A percentile compares a stretch with the other conserved stretches of the same genome.
Conservation (phyloP, 1,140 invertebrate genomes). For the Drosophila lowei region DNA sequence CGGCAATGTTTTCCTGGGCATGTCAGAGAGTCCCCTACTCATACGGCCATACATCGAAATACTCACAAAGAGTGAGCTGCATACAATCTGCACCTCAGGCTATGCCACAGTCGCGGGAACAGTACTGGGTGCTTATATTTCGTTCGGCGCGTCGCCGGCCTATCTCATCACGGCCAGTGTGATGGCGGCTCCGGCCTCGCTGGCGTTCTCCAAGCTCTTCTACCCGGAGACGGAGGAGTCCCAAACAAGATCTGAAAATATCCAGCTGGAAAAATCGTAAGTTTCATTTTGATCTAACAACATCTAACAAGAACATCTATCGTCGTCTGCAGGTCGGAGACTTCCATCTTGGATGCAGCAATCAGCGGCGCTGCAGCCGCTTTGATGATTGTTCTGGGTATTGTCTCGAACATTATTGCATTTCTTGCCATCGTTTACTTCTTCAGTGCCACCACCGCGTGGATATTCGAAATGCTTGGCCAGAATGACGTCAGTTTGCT, state of each 20-base stretch:
- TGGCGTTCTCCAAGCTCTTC: constrained; percentile 93
- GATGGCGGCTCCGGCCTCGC: constrained; percentile 96
- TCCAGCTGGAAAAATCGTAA: constrained; percentile 86
- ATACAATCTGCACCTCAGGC: constrained; percentile 95
- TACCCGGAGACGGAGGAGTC: constrained; percentile 93
- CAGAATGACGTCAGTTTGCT: constrained; percentile 84
- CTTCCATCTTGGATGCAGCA: constrained; percentile 93
- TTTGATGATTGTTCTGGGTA: constrained; percentile 90
- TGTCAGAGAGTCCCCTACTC: constrained; percentile 93
- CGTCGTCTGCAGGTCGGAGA: constrained; percentile 86
- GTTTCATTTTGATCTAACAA: constrained; percentile 11
- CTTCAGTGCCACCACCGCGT: constrained; percentile 89
- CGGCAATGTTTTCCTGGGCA: constrained; percentile 94
- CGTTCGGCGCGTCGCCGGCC: constrained; percentile 91
- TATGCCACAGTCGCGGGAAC: constrained; percentile 96
- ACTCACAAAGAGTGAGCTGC: constrained; percentile 94
- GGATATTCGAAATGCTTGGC: constrained; percentile 90
- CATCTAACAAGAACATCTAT: neutral
- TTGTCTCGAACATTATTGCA: constrained; percentile 95
- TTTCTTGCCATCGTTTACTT: constrained; percentile 94
- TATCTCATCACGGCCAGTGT: constrained; percentile 94
- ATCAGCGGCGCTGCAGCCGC: constrained; percentile 91
- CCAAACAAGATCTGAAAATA: constrained; percentile 87
- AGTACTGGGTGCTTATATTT: constrained; percentile 95
- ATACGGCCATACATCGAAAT: constrained; percentile 90